Evolutionary conservation across 1,140 invertebrate genomes (phyloP).

Genomic region (Heliothis subflexa): DNA sequence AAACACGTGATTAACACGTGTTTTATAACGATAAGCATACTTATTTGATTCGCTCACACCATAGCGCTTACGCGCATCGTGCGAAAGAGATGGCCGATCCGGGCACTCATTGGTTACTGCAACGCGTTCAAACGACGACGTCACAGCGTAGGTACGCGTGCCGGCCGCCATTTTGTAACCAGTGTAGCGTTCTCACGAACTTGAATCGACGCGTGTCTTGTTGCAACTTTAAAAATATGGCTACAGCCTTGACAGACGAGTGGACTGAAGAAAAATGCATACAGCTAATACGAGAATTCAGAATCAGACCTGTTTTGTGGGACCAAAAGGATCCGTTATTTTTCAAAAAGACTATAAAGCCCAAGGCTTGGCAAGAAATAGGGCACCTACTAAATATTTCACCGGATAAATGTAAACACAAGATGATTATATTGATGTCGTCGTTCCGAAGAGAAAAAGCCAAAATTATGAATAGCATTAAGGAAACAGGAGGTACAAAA

Average conservation of each 20-base stretch:
- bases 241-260: slow-evolving; percentile 43
- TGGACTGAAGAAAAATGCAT: slow-evolving; percentile 54
- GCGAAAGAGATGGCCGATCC: slow-evolving; percentile 26
- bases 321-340: slow-evolving; percentile 52
- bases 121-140: slow-evolving; percentile 34
- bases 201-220: slow-evolving; percentile 43
- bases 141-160: slow-evolving; percentile 1
- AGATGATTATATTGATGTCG: slow-evolving; percentile 55
- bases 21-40: not conserved
- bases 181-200: slow-evolving; percentile 56
- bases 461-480: slow-evolving; percentile 52
- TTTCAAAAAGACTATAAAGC: slow-evolving; percentile 52
- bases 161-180: slow-evolving; percentile 52
- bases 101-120: slow-evolving; percentile 30
- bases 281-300: slow-evolving; percentile 54
- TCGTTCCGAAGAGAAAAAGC: slow-evolving; percentile 56
- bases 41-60: slow-evolving; percentile 4
- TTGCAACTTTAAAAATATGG: slow-evolving; percentile 44
- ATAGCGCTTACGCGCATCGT: not conserved
- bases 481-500: slow-evolving; percentile 18
- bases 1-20: slow-evolving; percentile 28
- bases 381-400: slow-evolving; percentile 31
- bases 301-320: slow-evolving; percentile 51
- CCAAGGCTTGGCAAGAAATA: slow-evolving; percentile 51
- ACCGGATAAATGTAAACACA: slow-evolving; percentile 51